Evolutionary conservation across 1,140 invertebrate genomes (phyloP), one percentile per base, ranked within the genome.

Genomic region (Mercenaria mercenaria): DNA sequence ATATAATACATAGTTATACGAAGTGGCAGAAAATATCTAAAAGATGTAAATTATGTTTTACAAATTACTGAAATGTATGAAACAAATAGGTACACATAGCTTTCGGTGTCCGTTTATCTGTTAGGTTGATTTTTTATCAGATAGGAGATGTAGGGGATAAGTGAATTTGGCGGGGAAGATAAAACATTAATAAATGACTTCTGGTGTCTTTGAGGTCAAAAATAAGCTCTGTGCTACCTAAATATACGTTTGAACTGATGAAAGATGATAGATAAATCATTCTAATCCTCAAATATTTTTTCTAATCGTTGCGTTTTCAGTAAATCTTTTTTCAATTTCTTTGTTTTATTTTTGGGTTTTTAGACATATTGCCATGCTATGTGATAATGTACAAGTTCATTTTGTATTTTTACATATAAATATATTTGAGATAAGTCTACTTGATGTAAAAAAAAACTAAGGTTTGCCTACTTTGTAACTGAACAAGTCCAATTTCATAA

Each of bases 161-260:
- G 52, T 82, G 79, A 39, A 83, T 69, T 47, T 83, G 81, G 81
- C 56, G 15, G 4, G 18, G 20, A n/a, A 83, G 81, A 83, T 83
- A 83, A n/a, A 69, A 83, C n/a, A 64, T 41, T 15, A 67, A 43
- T 69, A 83, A 69, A 67, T 69, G 64, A n/a, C 23, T 83, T 43
- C 29, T 23, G 8, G 15, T 34, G 76, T 79, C 50, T 56, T 50
- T 4, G 0, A 52, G 74, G 74, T 77, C 74, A 77, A 77, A 77
- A 6, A 6, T 0, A 47, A 77, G 47, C 15, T 74, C 37, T 41
- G 23, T 43, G 37, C 10, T 67, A 41, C 23, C 69, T 41, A 43
- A 74, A 74, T 6, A 39, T 74, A 74, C 18, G 15, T 74, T 74
- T 20, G 39, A 39, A 39, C 20, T 39, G 69, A 74, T 39, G 64